Evolutionary conservation across 2,888 invertebrate genomes (phyloP), one percentile per base, ranked within the genome.

Genomic region (Galerucella calmariensis): DNA sequence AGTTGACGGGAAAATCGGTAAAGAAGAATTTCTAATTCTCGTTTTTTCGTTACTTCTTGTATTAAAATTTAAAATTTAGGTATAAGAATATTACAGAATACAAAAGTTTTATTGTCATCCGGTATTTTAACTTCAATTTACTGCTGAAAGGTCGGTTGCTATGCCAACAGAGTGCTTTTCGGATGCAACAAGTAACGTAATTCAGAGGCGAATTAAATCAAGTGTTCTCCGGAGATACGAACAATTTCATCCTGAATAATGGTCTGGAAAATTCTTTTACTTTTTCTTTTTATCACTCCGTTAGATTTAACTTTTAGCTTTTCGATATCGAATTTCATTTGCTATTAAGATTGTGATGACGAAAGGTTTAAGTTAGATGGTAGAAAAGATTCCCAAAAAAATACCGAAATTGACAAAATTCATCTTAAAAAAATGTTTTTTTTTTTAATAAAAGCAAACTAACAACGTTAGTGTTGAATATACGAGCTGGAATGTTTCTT

Each of bases 121-220:
- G 58, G 72, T 72, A 67, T 41, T 20, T 58, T 16, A 72, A 72
- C 65, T 66, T 66, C 44, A 59, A 65, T 77, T 73, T 77, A 69
- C 68, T 46, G 75, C 77, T 75, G 67, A 75, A 75, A 75, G 73
- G 69, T 72, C 46, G 74, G 82, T 81, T 73, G 76, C 79, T 78
- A 79, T 71, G 82, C 78, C 68, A 78, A 83, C 83, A 81, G 80
- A 83, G 83, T 83, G 83, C 82, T 83, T 78, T 79, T 72, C 76
- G 69, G 75, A 78, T 77, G 81, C 82, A 82, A 82, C 83, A 82
- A 82, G 82, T 83, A 79, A 76, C 76, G 24, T 65, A 75, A 68
- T 72, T 75, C 71, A 61, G 70, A 44, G 41, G 35, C 74, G 61
- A 79, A 78, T 75, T 75, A 72, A 78, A 76, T 78, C 74, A 77